Base-by-base conservation (phyloP, 2,113 vertebrate species). In the Mesembrinibis cayennensis region DNA sequence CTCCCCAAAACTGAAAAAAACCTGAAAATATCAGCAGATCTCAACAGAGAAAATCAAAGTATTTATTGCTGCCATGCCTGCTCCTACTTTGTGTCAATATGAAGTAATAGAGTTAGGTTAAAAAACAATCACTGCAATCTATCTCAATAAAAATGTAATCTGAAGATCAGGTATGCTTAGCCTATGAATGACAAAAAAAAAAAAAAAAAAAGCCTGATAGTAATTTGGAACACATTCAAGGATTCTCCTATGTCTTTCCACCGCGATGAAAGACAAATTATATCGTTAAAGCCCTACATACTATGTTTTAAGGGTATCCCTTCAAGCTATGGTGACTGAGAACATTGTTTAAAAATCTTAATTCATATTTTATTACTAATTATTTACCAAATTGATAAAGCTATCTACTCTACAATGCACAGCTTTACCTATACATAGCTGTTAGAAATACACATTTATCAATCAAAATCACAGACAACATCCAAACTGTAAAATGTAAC, bases 391-490 rank as follows among this genome's bases (percentile, higher is more conserved):
- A 47, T 14, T 2, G 3, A 18, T 76, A 90, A 67, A 92, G 59
- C 67, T 80, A 32, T 36, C 55, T 92, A 49, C 45, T 87, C 50
- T 82, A 34, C 21, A 52, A 29, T 53, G 58, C 58, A 79, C 62
- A 84, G 53, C 58, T 50, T 82, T 59, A 65, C 30, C 42, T 79
- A 42, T n/a, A 67, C 27, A 30, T 47, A 66, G 17, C 58, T 95
- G 44, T 72, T 82, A 61, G 69, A 92, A 93, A 92, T 65, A 78
- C 22, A 59, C n/a, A 23, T 74, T 72, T 70, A 78, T 40, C 36
- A 62, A 30, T 73, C 56, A 84, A 96, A 95, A 91, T 45, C 67
- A 79, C 77, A 95, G 91, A 73, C 73, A 93, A 82, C 55, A 69
- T 38, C 49, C 36, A 73, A 96, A 38, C 52, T 52, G 56, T 79